phyloP scores from a whole-genome alignment of 2,888 invertebrate genomes.

The Dysmachus trigonus region DNA sequence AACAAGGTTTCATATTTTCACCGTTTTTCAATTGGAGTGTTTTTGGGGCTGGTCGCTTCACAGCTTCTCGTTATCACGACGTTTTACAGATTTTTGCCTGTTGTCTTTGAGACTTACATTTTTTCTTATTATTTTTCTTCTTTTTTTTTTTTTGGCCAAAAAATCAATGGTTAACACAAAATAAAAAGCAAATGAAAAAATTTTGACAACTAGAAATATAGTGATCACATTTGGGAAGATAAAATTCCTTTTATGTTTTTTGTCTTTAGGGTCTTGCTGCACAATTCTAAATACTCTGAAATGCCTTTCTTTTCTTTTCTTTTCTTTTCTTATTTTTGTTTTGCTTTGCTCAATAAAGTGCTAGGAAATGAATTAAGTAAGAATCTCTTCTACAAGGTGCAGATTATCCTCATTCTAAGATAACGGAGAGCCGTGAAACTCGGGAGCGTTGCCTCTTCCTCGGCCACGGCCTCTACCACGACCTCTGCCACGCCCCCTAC shows the following conservation, averaged over 20 bases:
- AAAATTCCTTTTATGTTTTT: conserved; percentile 10
- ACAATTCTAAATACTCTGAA: conserved; percentile 13
- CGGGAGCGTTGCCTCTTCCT: conserved; percentile 54
- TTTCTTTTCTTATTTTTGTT: conserved; percentile 23
- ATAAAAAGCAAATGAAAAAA: conserved; percentile 32
- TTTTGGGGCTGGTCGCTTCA: conserved; percentile 50
- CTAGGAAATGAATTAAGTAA: conserved; percentile 36
- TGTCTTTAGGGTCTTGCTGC: not conserved
- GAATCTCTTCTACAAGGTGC: conserved; percentile 10
- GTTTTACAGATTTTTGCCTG: conserved; percentile 4
- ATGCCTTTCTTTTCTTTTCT: conserved; percentile 11
- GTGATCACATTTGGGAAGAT: conserved; percentile 25
- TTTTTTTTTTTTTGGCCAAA: not conserved
- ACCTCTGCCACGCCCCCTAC: conserved; percentile 86
- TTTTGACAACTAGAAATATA: conserved; percentile 1
- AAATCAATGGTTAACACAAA: not conserved
- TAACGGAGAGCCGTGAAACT: conserved; percentile 52
- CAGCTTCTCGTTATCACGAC: conserved; percentile 47
- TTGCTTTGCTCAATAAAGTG: not conserved
- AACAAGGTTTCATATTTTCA: conserved; percentile 10
- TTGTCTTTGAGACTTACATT: conserved; percentile 19
- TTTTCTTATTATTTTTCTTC: not conserved
- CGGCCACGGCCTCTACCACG: conserved; percentile 79
- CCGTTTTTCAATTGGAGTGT: not conserved
- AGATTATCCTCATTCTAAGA: conserved; percentile 41